phyloP scores from a whole-genome alignment of 2,888 invertebrate genomes.

The Rugalucina vietnamica region DNA sequence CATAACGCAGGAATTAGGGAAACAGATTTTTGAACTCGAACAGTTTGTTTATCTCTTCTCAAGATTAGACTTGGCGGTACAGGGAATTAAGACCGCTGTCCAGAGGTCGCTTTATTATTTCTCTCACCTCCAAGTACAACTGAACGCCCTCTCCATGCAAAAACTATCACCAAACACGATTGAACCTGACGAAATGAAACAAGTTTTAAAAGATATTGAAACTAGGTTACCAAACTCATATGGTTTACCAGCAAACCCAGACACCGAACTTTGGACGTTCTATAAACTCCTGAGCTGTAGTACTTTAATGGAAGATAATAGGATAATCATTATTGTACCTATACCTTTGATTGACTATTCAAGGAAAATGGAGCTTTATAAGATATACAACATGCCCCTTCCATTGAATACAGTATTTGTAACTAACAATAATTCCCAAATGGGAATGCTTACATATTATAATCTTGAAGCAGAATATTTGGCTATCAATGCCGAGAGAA shows the following conservation, averaged over 20 bases:
- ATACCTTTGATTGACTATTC: background rate
- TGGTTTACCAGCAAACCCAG: background rate
- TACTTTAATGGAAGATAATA: no score
- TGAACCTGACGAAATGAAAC: background rate
- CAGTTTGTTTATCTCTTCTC: background rate
- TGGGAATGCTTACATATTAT: background rate
- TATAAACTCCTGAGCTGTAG: no score
- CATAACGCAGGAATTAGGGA: background rate
- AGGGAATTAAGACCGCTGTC: background rate
- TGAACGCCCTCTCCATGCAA: background rate
- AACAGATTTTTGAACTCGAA: background rate
- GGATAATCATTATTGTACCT: background rate
- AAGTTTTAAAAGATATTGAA: background rate
- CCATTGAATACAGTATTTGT: background rate
- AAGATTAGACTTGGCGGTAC: background rate
- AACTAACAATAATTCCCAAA: background rate
- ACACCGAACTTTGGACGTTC: no score
- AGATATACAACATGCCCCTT: background rate
- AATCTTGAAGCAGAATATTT: background rate
- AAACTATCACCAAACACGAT: background rate
- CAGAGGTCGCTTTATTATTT: background rate
- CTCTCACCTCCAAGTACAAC: background rate
- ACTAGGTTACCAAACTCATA: background rate
- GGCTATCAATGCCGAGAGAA: background rate
- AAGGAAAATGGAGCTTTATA: background rate